These are phyloP conservation scores for Nebria brevicollis DNA, from an alignment of 2,888 invertebrate species.

Conservation along the genomic window DNA sequence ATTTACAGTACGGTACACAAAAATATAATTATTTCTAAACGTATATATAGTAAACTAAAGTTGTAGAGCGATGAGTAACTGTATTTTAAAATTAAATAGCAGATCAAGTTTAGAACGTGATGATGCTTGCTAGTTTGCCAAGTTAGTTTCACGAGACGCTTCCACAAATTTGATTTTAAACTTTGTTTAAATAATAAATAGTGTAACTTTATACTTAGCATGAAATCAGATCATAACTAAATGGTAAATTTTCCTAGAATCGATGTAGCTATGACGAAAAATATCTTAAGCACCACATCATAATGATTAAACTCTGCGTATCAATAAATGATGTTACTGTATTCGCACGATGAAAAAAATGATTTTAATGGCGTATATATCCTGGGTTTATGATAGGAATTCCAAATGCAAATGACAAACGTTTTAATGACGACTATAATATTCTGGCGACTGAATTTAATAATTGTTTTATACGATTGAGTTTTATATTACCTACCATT, in stretches of 20 bases:
- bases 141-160: neutral
- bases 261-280: too few relatives aligned
- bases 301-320: neutral
- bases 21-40: too few relatives aligned
- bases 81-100: too few relatives aligned
- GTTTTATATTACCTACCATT: constrained; percentile 13
- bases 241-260: neutral
- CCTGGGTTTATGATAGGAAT: neutral
- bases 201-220: neutral
- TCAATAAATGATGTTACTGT: neutral
- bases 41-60: too few relatives aligned
- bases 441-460: constrained; percentile 13
- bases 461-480: neutral
- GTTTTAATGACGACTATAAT: constrained; percentile 3
- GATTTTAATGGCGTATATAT: neutral
- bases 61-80: too few relatives aligned
- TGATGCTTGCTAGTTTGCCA: neutral
- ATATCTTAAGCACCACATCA: too few relatives aligned
- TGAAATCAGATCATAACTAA: neutral
- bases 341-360: neutral
- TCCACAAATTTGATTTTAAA: neutral
- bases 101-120: too few relatives aligned
- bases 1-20: too few relatives aligned
- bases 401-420: neutral
- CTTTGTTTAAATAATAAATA: neutral